Evolutionary conservation across 1,140 invertebrate species (phyloP), one percentile per base, ranked within the genome.

Genomic region (Caenorhabditis latens): DNA sequence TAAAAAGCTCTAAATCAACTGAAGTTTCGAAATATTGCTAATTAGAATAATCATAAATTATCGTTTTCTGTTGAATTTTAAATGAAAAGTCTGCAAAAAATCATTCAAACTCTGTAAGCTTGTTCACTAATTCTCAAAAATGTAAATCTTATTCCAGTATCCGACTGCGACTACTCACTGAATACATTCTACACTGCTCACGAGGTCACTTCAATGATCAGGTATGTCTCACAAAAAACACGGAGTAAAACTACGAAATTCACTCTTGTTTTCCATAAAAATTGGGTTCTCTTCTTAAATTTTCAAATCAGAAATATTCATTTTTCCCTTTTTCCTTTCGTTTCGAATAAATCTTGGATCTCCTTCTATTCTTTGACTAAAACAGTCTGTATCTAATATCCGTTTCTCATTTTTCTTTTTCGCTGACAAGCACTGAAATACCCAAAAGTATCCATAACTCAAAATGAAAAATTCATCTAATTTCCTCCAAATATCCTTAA

Each of bases 171-270:
- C n/a, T 50, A 11, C 71, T 48, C 43, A 8, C 46, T 50, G 32
- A 32, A 32, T 32, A n/a, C 71, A 16, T 79, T 46, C 65, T 71
- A 71, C 71, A 79, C 71, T 32, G 71, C 46, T 46, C 71, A 50
- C 46, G 65, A 71, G 40, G 46, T n/a, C 19, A 46, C 71, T 46
- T n/a, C 46, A 7, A 79, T 79, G 71, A 13, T 79, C 71, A 79
- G 71, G 71, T 79, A 58, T 16, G 55, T 16, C 16, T 16, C 50
- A 9, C 50, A 53, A 32, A 32, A 32, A 32, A 32, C 32, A 32
- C 32, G 32, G 32, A 32, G 32, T 32, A 61, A 61, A 19, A 61
- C 21, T n/a, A n/a, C 14, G 58, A 61, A 61, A n/a, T 61, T 61
- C 50, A 53, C 0, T 53, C 9, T 9, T 53, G 9, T 13, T 53